Evolutionary conservation across 2,888 invertebrate genomes (phyloP), one percentile per base, ranked within the genome.

Genomic region (Geophilus truncorum): DNA sequence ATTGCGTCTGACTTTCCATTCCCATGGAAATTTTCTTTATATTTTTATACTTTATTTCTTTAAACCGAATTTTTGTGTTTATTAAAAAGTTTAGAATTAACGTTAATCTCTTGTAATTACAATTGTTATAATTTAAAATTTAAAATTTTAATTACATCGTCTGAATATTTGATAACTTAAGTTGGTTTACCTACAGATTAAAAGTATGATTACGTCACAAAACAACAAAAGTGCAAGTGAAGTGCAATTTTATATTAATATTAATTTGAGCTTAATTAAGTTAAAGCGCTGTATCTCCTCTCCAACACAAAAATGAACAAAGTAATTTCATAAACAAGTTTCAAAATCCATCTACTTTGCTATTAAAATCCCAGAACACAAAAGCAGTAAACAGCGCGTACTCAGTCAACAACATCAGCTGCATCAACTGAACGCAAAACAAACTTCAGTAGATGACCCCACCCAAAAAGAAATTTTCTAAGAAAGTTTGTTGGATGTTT

Each of bases 401-500:
- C 70, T 70, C 70, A 51, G n/a, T 70, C 70, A 70, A 70, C 6
- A 70, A 9, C 3, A 70, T 28, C 70, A 70, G 25, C 70, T 70
- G 70, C 10, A 25, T 28, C 70, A 70, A 70, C 70, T 70, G 70
- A 70, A 70, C 70, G 28, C 28, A 25, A 70, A 70, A 25, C 70
- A 70, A 70, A 25, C 70, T 70, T 70, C 28, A 70, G 7, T 70
- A 51, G 70, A 70, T 28, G 25, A 28, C 70, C 70, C 70, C 12
- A n/a, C 23, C 25, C 9, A 28, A 23, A 70, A 70, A n/a, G 15
- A 23, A 70, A 45, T 45, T 15, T 51, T n/a, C 51, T 51, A 70
- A 15, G n/a, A 70, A 70, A 70, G 70, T 25, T 70, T 25, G 70
- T 70, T 70, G 70, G 28, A 70, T 70, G 28, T 70, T 70, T 70